These are phyloP conservation scores for Octopus sinensis DNA, from an alignment of 1,140 invertebrate genomes.

Conservation along the genomic window DNA sequence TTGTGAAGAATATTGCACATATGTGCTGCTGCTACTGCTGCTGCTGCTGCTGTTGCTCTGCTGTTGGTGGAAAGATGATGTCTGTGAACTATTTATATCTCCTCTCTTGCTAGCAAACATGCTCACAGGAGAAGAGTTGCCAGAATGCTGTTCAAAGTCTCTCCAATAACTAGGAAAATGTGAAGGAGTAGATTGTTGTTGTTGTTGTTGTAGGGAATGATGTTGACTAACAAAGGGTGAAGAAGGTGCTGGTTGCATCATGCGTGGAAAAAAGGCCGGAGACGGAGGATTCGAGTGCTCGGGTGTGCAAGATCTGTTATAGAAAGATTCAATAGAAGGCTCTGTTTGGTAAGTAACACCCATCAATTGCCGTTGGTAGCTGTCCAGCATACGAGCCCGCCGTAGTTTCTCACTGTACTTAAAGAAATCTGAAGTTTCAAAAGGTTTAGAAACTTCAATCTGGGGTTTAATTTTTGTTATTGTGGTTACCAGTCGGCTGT, in stretches of 20 bases:
- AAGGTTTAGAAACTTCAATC: slow-evolving; percentile 89
- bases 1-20: slow-evolving; percentile 33
- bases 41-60: slow-evolving; percentile 16
- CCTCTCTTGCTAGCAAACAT: neutral
- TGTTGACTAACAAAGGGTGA: neutral
- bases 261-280: slow-evolving; percentile 7
- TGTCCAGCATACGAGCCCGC: slow-evolving; percentile 60
- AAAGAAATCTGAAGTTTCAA: slow-evolving; percentile 95
- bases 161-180: slow-evolving; percentile 3
- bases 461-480: slow-evolving; percentile 60
- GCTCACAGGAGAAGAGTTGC: neutral
- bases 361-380: slow-evolving; percentile 43
- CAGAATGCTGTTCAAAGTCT: neutral
- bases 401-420: slow-evolving; percentile 92
- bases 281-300: slow-evolving; percentile 1
- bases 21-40: slow-evolving; percentile 26
- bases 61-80: slow-evolving; percentile 15
- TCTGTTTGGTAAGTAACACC: slow-evolving; percentile 17
- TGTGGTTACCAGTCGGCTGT: slow-evolving; percentile 38
- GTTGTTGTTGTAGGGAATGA: neutral
- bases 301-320: slow-evolving; percentile 5
- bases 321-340: slow-evolving; percentile 18
- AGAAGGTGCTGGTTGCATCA: neutral
- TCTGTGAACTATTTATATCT: neutral
- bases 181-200: slow-evolving; percentile 8